Base-by-base conservation (phyloP, 2,113 vertebrate species). In the Gobio gobio region DNA sequence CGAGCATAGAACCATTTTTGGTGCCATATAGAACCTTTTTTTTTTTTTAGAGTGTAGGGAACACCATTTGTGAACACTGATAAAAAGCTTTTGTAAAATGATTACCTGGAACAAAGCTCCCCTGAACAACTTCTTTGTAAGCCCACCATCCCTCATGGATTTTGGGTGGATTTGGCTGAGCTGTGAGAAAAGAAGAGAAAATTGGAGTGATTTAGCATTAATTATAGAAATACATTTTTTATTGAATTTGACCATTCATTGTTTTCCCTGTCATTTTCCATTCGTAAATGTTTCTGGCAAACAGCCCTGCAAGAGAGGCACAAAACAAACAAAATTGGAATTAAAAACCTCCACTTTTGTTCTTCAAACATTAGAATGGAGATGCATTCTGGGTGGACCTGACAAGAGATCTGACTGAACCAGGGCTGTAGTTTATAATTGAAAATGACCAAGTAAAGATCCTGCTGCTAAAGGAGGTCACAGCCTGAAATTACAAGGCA, bases 71-170 rank as follows among this genome's bases (percentile, higher is more conserved):
- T 22, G 10, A 58, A 80, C 56, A 43, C 56, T 45, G 14, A 61
- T 22, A 61, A 45, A 80, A 70, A 70, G 47, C n/a, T 12, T 10
- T 24, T 76, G 87, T 86, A 82, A 58, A 54, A 75, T 84, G 72
- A 63, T 95, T 96, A 99, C 98, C 98, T 96, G 98, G 98, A 94
- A 99, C 97, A 93, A 99, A 99, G 95, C 97, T 99, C 88, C 98
- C 98, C 91, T 99, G 98, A 90, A 99, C 98, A 93, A 99, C 97
- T 90, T 99, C 98, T 91, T 99, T 99, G 91, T 99, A 99, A 1
- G 98, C 98, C 98, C 98, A 99, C 98, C 98, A 99, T 95, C 98
- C 98, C 93, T 99, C 98, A 90, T 98, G 97, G 95, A 98, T 97
- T 95, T 98, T 99, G 89, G 97, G 97, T 89, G 94, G 96, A 95